Evolutionary conservation across 1,140 invertebrate species (phyloP), one percentile per base, ranked within the genome.

Genomic region (Lasaia peninsularis): DNA sequence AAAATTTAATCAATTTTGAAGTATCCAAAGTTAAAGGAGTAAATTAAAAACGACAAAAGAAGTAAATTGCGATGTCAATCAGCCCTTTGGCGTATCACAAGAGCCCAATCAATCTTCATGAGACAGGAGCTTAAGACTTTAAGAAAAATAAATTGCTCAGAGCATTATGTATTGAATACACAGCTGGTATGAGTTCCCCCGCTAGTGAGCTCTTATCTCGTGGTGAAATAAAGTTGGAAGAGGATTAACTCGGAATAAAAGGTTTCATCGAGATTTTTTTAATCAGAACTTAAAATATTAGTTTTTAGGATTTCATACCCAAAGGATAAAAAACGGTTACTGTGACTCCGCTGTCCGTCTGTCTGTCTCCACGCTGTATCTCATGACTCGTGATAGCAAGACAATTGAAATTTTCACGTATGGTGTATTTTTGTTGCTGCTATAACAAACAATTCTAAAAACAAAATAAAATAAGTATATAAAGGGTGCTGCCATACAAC

Each of bases 1-100:
- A 2, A 48, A 20, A 48, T 20, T 20, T 48, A 48, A 48, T 56
- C 9, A 20, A 40, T 31, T 31, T 21, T 12, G 44, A 55, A 40
- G 35, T 37, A 37, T 20, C 57, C 28, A 37, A 62, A 54, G 65
- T 62, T 69, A 69, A 52, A 57, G 67, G 49, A 48, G 51, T 76
- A 76, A 80, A 80, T 84, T 80, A 84, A 80, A 80, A 77, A 81
- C 66, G 74, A 70, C 78, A 74, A 82, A n/a, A 79, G 76, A 62
- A 75, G 75, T 75, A 79, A 78, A 84, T 84, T 77, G 72, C 75
- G 61, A 73, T 72, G 78, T 83, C 78, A 78, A 80, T 83, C 80
- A 78, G 67, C 37, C 40, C 51, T 51, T 51, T 14, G 71, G 68
- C 49, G 64, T 64, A 71, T 76, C 75, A 76, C 65, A 73, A 59